These are phyloP conservation scores for Lagria hirta DNA, from an alignment of 2,888 invertebrate genomes.

Conservation along the genomic window DNA sequence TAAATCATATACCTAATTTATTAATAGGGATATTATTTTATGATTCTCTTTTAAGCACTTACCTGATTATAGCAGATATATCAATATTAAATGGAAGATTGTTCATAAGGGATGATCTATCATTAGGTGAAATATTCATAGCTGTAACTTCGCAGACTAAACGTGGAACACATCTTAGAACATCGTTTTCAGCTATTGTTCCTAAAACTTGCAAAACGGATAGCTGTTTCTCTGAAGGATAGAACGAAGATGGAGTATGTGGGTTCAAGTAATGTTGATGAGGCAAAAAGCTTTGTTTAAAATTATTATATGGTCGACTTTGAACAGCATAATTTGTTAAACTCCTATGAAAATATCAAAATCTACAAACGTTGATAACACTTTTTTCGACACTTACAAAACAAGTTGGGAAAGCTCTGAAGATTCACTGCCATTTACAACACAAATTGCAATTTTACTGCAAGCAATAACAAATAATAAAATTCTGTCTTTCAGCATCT, in stretches of 20 bases:
- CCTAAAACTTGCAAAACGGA: constrained; percentile 56
- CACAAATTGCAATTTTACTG: constrained; percentile 5
- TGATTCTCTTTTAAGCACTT: no score
- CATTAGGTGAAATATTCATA: constrained; percentile 51
- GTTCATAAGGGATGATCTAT: constrained; percentile 34
- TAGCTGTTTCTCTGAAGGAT: constrained; percentile 2
- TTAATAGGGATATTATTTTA: no score
- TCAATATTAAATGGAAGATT: constrained; percentile 53
- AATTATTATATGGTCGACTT: constrained; percentile 26
- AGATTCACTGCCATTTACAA: constrained; percentile 6
- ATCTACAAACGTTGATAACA: no score
- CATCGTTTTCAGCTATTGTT: constrained; percentile 70
- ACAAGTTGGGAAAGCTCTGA: constrained; percentile 23
- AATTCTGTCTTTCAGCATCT: constrained; percentile 20
- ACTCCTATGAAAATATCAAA: constrained; percentile 28
- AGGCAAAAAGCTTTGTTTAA: no score
- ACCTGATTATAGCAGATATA: constrained; percentile 63
- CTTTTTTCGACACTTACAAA: constrained; percentile 25
- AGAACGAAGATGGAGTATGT: constrained; percentile 7
- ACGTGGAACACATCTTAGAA: constrained; percentile 76
- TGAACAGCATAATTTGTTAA: constrained; percentile 30
- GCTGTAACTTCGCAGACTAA: constrained; percentile 76
- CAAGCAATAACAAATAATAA: constrained; percentile 10
- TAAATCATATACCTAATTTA: no score
- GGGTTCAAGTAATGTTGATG: constrained; percentile 8